Evolutionary conservation across 1,140 invertebrate genomes (phyloP).

Genomic region (Anoplolepis gracilipes): DNA sequence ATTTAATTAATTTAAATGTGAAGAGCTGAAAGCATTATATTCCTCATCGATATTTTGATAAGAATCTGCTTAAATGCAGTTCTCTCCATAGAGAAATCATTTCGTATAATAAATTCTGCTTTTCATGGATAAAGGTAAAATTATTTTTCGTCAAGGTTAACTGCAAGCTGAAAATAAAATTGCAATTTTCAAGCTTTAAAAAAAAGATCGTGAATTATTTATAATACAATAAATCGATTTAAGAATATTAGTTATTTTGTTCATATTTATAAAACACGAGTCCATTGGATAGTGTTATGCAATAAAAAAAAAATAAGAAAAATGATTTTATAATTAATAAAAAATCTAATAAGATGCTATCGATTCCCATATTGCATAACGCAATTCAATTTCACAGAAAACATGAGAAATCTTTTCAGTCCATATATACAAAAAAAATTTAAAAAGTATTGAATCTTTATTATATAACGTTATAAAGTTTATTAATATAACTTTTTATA

Average conservation of each 20-base stretch:
- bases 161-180: not conserved
- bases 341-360: not conserved
- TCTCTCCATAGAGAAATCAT: conserved; percentile 3
- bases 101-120: conserved; percentile 16
- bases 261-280: conserved; percentile 1
- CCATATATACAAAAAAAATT: not conserved
- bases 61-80: not conserved
- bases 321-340: conserved; percentile 18
- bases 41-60: conserved; percentile 16
- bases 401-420: not conserved
- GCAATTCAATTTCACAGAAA: not conserved
- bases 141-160: not conserved
- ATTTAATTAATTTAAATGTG: not conserved
- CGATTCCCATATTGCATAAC: not conserved
- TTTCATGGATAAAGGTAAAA: conserved; percentile 54
- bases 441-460: not conserved
- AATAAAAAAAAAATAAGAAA: not conserved
- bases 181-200: not conserved
- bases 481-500: no score
- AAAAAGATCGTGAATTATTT: not conserved
- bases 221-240: not conserved
- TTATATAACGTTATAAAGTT: no score
- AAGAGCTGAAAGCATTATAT: not conserved
- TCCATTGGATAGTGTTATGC: not conserved
- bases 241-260: not conserved